These are phyloP conservation scores for human DNA, from an alignment of 2,113 vertebrate species.

Conservation along the genomic window GRCh38 chr3:5481001-5481500, in stretches of 20 bases:
- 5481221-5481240: background rate
- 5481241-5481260: background rate
- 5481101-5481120: background rate
- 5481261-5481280: background rate
- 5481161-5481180: background rate
- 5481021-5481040: background rate
- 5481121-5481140: background rate
- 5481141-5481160: background rate
- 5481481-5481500: background rate
- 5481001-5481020: background rate
- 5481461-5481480: background rate
- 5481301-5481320: background rate
- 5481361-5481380: background rate
- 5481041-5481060: background rate
- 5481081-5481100: background rate
- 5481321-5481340: background rate
- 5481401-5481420: background rate
- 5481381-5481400: background rate
- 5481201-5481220: background rate
- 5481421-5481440: background rate
- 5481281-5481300: background rate
- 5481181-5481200: background rate
- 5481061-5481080: background rate
- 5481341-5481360: background rate
- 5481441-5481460: background rate